A percentile compares a stretch with the other conserved stretches of the same genome.
Conservation (phyloP, 2,113 vertebrate genomes). For the Bubo scandiacus region DNA sequence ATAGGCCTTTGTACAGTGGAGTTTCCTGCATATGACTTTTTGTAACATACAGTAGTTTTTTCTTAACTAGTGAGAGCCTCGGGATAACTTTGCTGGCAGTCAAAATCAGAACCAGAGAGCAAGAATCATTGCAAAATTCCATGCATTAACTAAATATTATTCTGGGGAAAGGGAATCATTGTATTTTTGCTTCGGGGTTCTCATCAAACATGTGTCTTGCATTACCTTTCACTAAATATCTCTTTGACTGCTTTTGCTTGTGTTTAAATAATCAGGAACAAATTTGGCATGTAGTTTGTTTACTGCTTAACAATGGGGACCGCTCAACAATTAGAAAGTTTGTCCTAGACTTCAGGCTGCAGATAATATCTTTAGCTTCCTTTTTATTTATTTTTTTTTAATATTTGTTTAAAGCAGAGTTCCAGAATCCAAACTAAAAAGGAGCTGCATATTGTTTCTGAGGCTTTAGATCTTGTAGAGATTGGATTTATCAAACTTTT, state of each 20-base stretch:
- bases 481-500: constrained; percentile 51
- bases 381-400: neutral
- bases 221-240: constrained; percentile 34
- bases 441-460: constrained; percentile 36
- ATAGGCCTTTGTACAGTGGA: neutral
- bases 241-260: constrained; percentile 32
- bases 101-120: constrained; percentile 4
- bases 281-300: constrained; percentile 48
- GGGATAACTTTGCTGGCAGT: neutral
- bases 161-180: neutral
- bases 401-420: constrained; percentile 11
- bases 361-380: constrained; percentile 48
- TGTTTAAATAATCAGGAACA: constrained; percentile 47
- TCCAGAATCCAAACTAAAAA: constrained; percentile 33
- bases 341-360: constrained; percentile 4
- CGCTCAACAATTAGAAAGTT: constrained; percentile 46
- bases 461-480: constrained; percentile 44
- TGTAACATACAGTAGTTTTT: neutral
- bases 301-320: constrained; percentile 45
- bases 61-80: neutral
- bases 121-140: constrained; percentile 20
- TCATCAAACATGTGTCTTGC: constrained; percentile 56
- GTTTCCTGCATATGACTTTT: neutral
- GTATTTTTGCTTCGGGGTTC: constrained; percentile 24
- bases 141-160: constrained; percentile 19